Percentiles rank a stretch among this genome's conserved stretches.
Conservation (phyloP, 2,888 invertebrate genomes). For the Drosophila hawaiiensis region DNA sequence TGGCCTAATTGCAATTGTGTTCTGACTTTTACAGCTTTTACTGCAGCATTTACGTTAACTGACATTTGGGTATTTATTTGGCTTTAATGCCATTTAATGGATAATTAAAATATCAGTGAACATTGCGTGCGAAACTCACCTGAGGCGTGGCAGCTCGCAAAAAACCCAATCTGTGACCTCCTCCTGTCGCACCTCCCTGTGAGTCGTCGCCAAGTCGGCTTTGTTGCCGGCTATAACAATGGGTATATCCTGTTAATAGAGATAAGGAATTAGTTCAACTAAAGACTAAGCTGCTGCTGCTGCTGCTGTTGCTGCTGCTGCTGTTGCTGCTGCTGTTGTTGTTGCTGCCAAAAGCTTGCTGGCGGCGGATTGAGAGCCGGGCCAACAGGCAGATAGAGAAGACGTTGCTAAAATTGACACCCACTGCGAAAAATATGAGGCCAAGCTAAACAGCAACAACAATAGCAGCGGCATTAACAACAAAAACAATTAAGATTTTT, state of each 20-base stretch:
- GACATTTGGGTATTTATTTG: conserved; percentile 31
- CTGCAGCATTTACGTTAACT: conserved; percentile 5
- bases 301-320: conserved; percentile 7
- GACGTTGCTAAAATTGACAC: conserved; percentile 61
- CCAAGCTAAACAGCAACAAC: conserved; percentile 25
- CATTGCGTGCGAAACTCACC: conserved; percentile 84
- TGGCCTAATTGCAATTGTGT: conserved; percentile 60
- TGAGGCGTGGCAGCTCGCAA: conserved; percentile 90
- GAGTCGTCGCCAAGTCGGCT: conserved; percentile 90
- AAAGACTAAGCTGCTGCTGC: conserved; percentile 7
- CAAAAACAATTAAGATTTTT: conserved; percentile 8
- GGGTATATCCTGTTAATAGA: conserved; percentile 89
- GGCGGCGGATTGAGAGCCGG: conserved; percentile 32
- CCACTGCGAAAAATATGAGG: conserved; percentile 21
- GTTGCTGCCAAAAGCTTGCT: conserved; percentile 10
- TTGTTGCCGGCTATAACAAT: conserved; percentile 95
- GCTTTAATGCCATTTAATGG: conserved; percentile 12
- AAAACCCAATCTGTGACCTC: conserved; percentile 93
- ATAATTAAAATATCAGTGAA: conserved; percentile 34
- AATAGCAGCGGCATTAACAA: conserved; percentile 10
- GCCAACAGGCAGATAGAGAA: conserved; percentile 32
- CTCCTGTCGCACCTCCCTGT: conserved; percentile 90
- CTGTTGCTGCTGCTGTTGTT: conserved; percentile 1
- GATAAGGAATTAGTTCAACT: conserved; percentile 44
- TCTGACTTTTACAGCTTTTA: conserved; percentile 7